These are phyloP conservation scores for Drosophila hydei DNA, from an alignment of 1,140 invertebrate species.

Conservation along the genomic window DNA sequence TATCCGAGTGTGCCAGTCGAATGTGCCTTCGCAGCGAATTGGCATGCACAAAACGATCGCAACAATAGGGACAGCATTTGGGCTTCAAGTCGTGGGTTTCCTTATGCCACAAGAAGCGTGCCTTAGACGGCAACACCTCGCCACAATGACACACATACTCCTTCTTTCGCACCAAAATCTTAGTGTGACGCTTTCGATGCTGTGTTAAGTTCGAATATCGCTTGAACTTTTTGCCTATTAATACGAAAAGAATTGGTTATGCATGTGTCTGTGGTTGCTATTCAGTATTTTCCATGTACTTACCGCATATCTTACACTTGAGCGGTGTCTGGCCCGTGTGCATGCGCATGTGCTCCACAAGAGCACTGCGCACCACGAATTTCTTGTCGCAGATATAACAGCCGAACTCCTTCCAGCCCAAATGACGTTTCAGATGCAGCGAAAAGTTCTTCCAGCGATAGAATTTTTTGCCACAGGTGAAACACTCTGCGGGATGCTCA, in stretches of 20 bases:
- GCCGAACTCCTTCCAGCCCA: constrained; percentile 87
- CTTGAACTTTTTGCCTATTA: constrained; percentile 88
- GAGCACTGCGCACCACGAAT: constrained; percentile 91
- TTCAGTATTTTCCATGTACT: constrained; percentile 23
- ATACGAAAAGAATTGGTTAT: neutral
- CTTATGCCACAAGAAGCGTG: constrained; percentile 92
- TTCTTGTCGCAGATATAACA: constrained; percentile 92
- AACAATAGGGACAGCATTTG: constrained; percentile 92
- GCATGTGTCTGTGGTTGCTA: neutral
- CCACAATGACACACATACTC: constrained; percentile 93
- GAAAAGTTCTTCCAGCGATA: constrained; percentile 89
- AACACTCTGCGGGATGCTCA: constrained; percentile 91
- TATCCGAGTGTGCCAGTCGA: constrained; percentile 90
- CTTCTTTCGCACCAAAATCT: constrained; percentile 88
- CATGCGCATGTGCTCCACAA: constrained; percentile 91
- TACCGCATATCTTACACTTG: constrained; percentile 91
- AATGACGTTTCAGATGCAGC: constrained; percentile 90
- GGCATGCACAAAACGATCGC: constrained; percentile 92
- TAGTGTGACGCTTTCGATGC: constrained; percentile 90
- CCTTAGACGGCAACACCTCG: constrained; percentile 91
- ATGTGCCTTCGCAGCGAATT: constrained; percentile 93
- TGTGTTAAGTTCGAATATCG: constrained; percentile 93
- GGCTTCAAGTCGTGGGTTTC: constrained; percentile 93
- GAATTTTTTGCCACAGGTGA: constrained; percentile 91
- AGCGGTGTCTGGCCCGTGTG: constrained; percentile 92